phyloP scores from a whole-genome alignment of 1,140 invertebrate genomes.

The Drosophila carrolli region DNA sequence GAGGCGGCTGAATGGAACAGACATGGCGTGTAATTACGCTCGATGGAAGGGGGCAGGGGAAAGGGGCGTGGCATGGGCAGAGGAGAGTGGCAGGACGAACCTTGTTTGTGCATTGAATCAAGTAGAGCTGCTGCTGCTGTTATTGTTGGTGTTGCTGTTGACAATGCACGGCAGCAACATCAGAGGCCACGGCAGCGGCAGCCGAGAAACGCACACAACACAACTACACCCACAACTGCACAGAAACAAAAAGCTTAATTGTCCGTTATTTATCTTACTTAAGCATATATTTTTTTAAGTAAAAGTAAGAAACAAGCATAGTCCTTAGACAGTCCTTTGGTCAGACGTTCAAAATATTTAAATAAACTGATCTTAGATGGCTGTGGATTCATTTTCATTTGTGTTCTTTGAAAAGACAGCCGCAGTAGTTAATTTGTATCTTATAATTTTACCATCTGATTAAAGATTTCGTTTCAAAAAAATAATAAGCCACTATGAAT shows the following conservation, averaged over 20 bases:
- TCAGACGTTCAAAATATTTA: too few relatives aligned
- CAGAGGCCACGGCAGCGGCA: constrained; percentile 36
- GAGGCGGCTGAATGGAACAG: constrained; percentile 43
- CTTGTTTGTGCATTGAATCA: constrained; percentile 80
- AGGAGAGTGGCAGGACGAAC: constrained; percentile 4
- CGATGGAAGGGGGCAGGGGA: constrained; percentile 14
- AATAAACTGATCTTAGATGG: too few relatives aligned
- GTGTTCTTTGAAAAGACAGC: too few relatives aligned
- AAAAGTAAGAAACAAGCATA: too few relatives aligned
- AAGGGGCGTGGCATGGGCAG: neutral
- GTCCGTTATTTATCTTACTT: neutral
- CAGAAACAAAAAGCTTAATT: constrained; percentile 2
- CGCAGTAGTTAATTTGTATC: too few relatives aligned
- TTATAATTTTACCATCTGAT: too few relatives aligned
- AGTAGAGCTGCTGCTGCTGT: constrained; percentile 35
- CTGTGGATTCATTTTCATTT: too few relatives aligned
- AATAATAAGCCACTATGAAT: too few relatives aligned
- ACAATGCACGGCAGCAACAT: constrained; percentile 58
- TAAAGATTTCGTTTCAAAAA: too few relatives aligned
- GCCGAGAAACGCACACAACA: constrained; percentile 7
- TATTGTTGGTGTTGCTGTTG: constrained; percentile 51
- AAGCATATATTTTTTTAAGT: neutral
- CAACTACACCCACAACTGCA: constrained; percentile 3
- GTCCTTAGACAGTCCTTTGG: too few relatives aligned
- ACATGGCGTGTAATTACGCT: constrained; percentile 60